Percentiles rank a stretch among this genome's conserved stretches.
Evolutionary conservation across 2,888 invertebrate species (phyloP).

Genomic region (Meteorus cinctellus): DNA sequence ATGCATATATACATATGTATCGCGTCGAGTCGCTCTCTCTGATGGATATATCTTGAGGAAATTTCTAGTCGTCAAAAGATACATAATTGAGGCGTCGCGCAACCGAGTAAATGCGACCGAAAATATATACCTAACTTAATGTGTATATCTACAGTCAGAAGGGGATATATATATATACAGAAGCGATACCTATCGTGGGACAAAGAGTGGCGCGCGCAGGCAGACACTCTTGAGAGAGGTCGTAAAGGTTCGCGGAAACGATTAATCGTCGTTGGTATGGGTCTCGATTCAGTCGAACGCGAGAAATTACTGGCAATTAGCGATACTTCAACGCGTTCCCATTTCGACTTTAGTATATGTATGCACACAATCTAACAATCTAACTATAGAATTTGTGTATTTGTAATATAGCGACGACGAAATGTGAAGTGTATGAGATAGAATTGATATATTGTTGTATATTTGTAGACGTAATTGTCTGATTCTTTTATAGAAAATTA

Average conservation of each 20-base stretch:
- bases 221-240: constrained; percentile 18
- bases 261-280: constrained; percentile 20
- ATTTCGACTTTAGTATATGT: background rate
- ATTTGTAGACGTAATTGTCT: no score
- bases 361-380: background rate
- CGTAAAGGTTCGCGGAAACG: constrained; percentile 25
- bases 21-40: constrained; percentile 8
- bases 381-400: background rate
- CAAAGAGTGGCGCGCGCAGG: constrained; percentile 2
- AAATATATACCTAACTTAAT: constrained; percentile 1
- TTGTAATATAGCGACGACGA: background rate
- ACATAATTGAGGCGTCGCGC: constrained; percentile 3
- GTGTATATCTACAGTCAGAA: background rate
- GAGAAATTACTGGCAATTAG: constrained; percentile 42
- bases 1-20: constrained; percentile 6
- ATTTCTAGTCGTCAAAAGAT: constrained; percentile 8
- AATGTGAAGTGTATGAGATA: background rate
- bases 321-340: constrained; percentile 39
- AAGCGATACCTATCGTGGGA: constrained; percentile 8
- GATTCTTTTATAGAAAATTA: no score
- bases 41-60: constrained; percentile 5
- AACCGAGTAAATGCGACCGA: constrained; percentile 4
- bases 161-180: background rate
- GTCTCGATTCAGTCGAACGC: constrained; percentile 18
- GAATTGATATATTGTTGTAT: no score